Conservation (phyloP, 2,888 invertebrate species). For the Mechanitis messenoides region DNA sequence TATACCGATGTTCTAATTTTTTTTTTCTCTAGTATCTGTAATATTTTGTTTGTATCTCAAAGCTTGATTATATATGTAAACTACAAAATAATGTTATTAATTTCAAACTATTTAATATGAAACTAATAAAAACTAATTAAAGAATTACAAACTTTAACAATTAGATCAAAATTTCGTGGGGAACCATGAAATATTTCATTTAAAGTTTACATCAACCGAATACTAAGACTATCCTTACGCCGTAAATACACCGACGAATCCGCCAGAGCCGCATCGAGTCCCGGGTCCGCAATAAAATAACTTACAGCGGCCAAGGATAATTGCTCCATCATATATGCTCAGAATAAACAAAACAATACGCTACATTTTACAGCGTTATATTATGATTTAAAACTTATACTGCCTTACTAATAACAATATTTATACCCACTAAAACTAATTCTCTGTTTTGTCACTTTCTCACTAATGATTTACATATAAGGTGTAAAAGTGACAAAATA, state of each 20-base stretch:
- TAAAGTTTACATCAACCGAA: slow-evolving; percentile 20
- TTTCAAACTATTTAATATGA: neutral
- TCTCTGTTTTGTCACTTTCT: too few species aligned
- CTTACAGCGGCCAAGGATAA: slow-evolving; percentile 42
- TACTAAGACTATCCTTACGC: slow-evolving; percentile 34
- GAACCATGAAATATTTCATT: slow-evolving; percentile 4
- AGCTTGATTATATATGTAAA: too few species aligned
- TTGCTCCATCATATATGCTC: slow-evolving; percentile 41
- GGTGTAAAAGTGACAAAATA: too few species aligned
- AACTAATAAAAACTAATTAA: neutral
- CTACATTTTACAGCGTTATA: slow-evolving; percentile 14
- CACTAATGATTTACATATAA: too few species aligned
- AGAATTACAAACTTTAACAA: neutral
- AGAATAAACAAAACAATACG: slow-evolving; percentile 35
- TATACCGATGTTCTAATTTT: too few species aligned
- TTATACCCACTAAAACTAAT: too few species aligned
- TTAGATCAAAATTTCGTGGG: neutral
- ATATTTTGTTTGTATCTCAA: too few species aligned
- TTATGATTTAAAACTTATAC: slow-evolving; percentile 11
- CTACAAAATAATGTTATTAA: neutral
- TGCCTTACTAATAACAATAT: neutral
- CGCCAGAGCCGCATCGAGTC: slow-evolving; percentile 25
- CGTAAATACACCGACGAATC: slow-evolving; percentile 37
- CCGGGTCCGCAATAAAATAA: slow-evolving; percentile 40
- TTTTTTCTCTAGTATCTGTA: too few species aligned